These are phyloP conservation scores for Gallinago media DNA, from an alignment of 2,113 vertebrate genomes.

Conservation along the genomic window DNA sequence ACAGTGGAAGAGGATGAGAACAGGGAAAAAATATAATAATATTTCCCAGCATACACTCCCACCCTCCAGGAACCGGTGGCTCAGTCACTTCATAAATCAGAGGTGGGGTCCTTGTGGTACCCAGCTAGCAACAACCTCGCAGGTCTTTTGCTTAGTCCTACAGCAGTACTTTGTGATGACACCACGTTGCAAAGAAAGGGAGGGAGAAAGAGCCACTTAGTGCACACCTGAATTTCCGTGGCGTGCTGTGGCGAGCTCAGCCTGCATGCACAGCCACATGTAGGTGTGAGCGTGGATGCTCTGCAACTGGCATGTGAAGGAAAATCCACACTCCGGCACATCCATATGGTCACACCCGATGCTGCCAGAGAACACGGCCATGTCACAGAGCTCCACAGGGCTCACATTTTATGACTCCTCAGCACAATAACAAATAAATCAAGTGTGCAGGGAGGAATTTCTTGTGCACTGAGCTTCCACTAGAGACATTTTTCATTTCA, in stretches of 20 bases:
- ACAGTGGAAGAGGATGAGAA: background rate
- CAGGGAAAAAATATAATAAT: background rate
- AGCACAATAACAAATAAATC: constrained; percentile 56
- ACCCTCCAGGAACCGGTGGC: background rate
- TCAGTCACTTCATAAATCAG: background rate
- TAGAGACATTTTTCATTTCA: background rate
- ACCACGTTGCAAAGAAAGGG: background rate
- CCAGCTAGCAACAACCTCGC: background rate
- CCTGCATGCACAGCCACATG: background rate
- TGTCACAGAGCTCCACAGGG: constrained; percentile 26
- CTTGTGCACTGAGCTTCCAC: background rate
- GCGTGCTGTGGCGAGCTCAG: background rate
- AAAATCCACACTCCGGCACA: background rate
- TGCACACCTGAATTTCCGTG: background rate
- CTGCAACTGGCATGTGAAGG: background rate
- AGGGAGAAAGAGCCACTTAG: background rate
- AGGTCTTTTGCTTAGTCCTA: background rate
- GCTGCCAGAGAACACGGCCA: background rate
- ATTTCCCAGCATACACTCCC: background rate
- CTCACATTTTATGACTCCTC: constrained; percentile 29
- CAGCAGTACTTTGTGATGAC: background rate
- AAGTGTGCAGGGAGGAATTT: background rate
- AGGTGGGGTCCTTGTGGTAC: background rate
- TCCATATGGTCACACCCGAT: background rate
- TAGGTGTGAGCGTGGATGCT: background rate